A percentile compares a stretch with the other conserved stretches of the same genome.
Conservation (phyloP, 2,888 invertebrate genomes). For the Spialia ferax region DNA sequence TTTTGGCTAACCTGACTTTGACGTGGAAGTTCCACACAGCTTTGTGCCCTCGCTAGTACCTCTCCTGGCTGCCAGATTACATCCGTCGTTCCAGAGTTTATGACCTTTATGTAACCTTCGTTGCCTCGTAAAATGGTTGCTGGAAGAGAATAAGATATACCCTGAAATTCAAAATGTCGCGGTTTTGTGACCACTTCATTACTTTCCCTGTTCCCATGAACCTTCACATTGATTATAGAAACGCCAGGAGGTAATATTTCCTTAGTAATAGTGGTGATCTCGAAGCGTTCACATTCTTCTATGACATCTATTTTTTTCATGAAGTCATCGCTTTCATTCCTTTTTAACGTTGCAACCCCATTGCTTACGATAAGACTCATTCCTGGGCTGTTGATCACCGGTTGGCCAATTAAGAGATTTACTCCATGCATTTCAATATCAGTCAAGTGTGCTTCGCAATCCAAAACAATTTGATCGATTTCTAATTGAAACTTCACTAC, state of each 20-base stretch:
- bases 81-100: conserved; percentile 43
- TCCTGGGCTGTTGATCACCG: conserved; percentile 44
- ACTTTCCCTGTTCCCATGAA: conserved; percentile 38
- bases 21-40: conserved; percentile 35
- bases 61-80: conserved; percentile 39
- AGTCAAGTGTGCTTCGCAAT: conserved; percentile 40
- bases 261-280: conserved; percentile 38
- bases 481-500: conserved; percentile 45
- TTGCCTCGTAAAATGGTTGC: conserved; percentile 48
- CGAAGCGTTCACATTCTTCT: conserved; percentile 38
- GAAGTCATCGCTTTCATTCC: conserved; percentile 9
- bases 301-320: conserved; percentile 13
- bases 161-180: conserved; percentile 47
- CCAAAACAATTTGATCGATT: conserved; percentile 40
- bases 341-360: conserved; percentile 24
- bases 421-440: conserved; percentile 44
- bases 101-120: conserved; percentile 47
- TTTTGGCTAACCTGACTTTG: not conserved
- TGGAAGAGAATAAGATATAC: conserved; percentile 47
- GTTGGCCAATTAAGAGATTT: conserved; percentile 47
- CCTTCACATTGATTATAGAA: conserved; percentile 43
- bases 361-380: conserved; percentile 37
- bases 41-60: conserved; percentile 41
- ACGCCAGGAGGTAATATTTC: conserved; percentile 44
- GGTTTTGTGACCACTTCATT: conserved; percentile 45